Percentiles rank a stretch among this genome's conserved stretches.
Conservation (phyloP, 1,140 invertebrate species). For the Caenorhabditis latens region DNA sequence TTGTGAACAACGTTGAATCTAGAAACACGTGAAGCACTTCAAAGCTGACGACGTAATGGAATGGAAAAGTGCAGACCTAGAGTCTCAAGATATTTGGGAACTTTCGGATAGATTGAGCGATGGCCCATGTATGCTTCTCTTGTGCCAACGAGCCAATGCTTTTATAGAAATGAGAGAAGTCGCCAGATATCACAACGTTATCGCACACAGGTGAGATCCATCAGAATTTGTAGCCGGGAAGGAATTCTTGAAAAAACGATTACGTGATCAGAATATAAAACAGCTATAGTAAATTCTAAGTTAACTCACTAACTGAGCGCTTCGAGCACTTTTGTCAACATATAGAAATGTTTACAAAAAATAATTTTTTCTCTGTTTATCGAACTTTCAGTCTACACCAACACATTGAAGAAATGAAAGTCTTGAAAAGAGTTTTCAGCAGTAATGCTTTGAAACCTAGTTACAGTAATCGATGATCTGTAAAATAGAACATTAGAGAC, state of each 20-base stretch:
- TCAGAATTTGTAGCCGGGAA: no score
- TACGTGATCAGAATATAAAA: not conserved
- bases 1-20: not conserved
- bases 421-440: no score
- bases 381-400: no score
- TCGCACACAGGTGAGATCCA: slow-evolving; percentile 15
- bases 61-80: slow-evolving; percentile 37
- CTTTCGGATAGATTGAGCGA: slow-evolving; percentile 19
- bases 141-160: slow-evolving; percentile 42
- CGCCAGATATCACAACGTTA: slow-evolving; percentile 25
- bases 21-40: slow-evolving; percentile 5
- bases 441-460: no score
- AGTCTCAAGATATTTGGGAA: slow-evolving; percentile 36
- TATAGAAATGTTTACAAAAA: no score
- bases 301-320: no score
- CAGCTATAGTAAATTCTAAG: no score
- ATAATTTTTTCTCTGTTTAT: no score
- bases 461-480: no score
- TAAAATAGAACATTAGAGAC: no score
- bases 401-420: no score
- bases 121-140: slow-evolving; percentile 28
- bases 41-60: slow-evolving; percentile 12
- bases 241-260: not conserved
- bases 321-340: no score
- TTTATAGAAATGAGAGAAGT: slow-evolving; percentile 41